Evolutionary conservation across 1,140 invertebrate species (phyloP), one percentile per base, ranked within the genome.

Genomic region (Scaptodrosophila lebanonensis): DNA sequence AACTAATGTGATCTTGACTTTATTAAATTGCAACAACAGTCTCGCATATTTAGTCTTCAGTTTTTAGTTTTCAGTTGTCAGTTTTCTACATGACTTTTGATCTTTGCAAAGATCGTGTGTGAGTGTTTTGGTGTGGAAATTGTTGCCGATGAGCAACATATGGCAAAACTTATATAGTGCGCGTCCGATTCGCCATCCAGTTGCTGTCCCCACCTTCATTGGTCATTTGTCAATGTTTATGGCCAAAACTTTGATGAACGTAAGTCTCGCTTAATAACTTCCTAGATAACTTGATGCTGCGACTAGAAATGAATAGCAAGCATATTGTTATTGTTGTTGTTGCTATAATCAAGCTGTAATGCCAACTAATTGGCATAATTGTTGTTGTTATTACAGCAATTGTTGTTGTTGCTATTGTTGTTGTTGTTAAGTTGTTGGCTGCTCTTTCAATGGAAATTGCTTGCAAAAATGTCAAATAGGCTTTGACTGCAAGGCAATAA

Each of bases 391-490:
- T 30, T 25, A 8, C 22, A 25, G 3, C 8, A 4, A n/a, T n/a
- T 25, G 18, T 56, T 40, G 32, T 33, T 32, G 25, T 17, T 42
- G 35, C 18, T 45, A 40, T 32, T 39, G 64, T 51, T 62, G 35
- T 65, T 67, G 51, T 66, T 60, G 61, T 62, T 57, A 49, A 59
- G 60, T 62, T 70, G 66, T 40, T 57, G 59, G 25, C 32, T 76
- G 64, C 68, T 77, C 72, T 82, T 82, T 77, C 68, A 73, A 44
- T 73, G 68, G 60, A 77, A 77, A 77, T 77, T 57, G 64, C 54
- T 68, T 53, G 73, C 59, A 77, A 77, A 77, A 77, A 77, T 77
- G 73, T 77, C 73, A 77, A 77, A 73, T 82, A 77, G 60, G 73
- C 73, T 77, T 69, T 54, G 50, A 50, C 40, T 66, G 51, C 62